Conservation (phyloP, 2,113 vertebrate species). For the Todiramphus chloris region DNA sequence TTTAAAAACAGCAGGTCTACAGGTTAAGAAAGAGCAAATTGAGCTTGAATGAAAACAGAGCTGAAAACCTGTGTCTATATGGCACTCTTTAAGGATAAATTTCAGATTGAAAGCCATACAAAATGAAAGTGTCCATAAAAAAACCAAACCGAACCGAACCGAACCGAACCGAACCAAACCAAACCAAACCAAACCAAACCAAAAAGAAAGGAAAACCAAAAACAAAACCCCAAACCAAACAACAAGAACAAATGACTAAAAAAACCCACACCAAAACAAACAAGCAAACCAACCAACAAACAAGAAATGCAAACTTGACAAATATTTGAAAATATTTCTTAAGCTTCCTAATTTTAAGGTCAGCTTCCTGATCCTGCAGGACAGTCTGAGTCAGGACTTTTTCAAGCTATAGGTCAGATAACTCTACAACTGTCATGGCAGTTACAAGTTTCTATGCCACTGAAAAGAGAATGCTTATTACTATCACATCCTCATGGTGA, state of each 20-base stretch:
- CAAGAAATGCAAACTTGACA: not conserved
- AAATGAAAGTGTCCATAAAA: not conserved
- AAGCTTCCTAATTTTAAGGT: not conserved
- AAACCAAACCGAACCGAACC: no score
- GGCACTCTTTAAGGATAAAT: not conserved
- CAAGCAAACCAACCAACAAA: not conserved
- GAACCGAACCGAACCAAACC: not conserved
- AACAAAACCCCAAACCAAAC: not conserved
- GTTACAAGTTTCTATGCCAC: not conserved
- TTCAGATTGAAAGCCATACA: not conserved
- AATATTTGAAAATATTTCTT: not conserved
- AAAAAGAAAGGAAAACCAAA: not conserved
- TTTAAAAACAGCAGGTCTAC: not conserved
- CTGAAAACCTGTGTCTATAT: not conserved
- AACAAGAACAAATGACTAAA: not conserved
- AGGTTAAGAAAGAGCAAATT: not conserved
- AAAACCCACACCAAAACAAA: not conserved
- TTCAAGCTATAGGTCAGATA: not conserved
- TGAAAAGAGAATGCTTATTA: not conserved
- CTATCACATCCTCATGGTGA: not conserved
- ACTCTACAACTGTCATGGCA: not conserved
- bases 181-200: not conserved
- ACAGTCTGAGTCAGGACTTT: not conserved
- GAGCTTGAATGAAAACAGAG: not conserved
- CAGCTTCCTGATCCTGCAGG: not conserved